Evolutionary conservation across 2,888 invertebrate genomes (phyloP), one percentile per base, ranked within the genome.

Genomic region (Iselma pallidipennis): DNA sequence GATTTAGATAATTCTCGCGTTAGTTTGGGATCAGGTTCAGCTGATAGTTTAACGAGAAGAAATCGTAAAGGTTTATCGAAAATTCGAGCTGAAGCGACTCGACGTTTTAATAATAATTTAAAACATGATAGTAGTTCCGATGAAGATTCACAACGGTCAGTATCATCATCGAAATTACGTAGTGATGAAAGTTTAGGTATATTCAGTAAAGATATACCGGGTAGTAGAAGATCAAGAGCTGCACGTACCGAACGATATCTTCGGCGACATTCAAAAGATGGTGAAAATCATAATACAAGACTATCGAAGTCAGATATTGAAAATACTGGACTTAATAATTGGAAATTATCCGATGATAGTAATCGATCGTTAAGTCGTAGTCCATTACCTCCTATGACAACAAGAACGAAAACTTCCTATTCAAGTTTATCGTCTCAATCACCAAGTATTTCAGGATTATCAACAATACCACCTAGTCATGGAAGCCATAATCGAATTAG

Each of bases 171-270:
- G 52, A 84, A 86, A 72, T 88, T 89, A 75, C 85, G 88, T 74
- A 89, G 89, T 76, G 91, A 90, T 67, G 90, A 91, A 69, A 88
- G 88, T 63, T 81, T 89, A 57, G 86, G 86, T 74, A 45, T 45
- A 19, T n/a, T 23, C 21, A 25, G 5, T 25, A 66, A 71, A 16
- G 86, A 85, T 61, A 84, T 84, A 59, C 85, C 87, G 0, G 80
- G 85, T 42, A 89, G 85, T 74, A 87, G 88, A 69, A 85, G 86
- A 73, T 88, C 90, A 26, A 84, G 92, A 57, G 86, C 88, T 23
- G 92, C 92, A 0, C 85, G 94, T 71, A 93, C 92, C 55, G 93
- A 94, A 77, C 85, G 93, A 57, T 92, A 92, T 74, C 88, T 91
- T 58, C 91, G 91, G 74, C 85, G 93, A 57, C 80, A 91, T 68